phyloP scores from a whole-genome alignment of 2,113 vertebrate species.

The Polyodon spathula region DNA sequence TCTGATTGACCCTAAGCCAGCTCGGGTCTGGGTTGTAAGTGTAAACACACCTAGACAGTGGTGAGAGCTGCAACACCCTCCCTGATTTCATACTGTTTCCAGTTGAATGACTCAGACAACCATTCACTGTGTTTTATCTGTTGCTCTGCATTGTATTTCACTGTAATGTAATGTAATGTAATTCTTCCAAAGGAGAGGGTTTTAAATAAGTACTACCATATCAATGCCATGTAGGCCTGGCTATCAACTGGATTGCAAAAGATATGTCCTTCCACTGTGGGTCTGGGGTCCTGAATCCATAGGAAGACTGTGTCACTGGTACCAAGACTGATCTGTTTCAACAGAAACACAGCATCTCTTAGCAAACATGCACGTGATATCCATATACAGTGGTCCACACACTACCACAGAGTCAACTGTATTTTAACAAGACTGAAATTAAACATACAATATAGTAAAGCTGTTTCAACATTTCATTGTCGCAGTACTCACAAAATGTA shows the following conservation, averaged over 20 bases:
- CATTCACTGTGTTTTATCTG: too few species aligned
- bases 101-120: too few species aligned
- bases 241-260: conserved; percentile 78
- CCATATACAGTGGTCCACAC: neutral
- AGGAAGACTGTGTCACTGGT: conserved; percentile 91
- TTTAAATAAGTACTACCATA: conserved; percentile 62
- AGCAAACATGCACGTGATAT: too few species aligned
- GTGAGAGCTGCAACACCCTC: too few species aligned
- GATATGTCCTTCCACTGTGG: conserved; percentile 80
- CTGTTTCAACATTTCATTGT: too few species aligned
- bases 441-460: too few species aligned
- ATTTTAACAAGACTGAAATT: neutral
- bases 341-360: conserved; percentile 2
- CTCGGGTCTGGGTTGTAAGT: too few species aligned
- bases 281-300: conserved; percentile 75
- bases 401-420: conserved; percentile 11
- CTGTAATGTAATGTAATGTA: neutral
- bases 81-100: too few species aligned
- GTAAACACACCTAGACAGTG: too few species aligned
- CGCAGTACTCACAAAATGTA: too few species aligned
- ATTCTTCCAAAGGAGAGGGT: neutral
- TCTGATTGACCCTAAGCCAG: too few species aligned
- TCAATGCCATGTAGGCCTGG: conserved; percentile 76
- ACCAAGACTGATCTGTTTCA: conserved; percentile 72
- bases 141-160: too few species aligned